Evolutionary conservation across 1,140 invertebrate genomes (phyloP), one percentile per base, ranked within the genome.

Genomic region (Conus ventricosus): DNA sequence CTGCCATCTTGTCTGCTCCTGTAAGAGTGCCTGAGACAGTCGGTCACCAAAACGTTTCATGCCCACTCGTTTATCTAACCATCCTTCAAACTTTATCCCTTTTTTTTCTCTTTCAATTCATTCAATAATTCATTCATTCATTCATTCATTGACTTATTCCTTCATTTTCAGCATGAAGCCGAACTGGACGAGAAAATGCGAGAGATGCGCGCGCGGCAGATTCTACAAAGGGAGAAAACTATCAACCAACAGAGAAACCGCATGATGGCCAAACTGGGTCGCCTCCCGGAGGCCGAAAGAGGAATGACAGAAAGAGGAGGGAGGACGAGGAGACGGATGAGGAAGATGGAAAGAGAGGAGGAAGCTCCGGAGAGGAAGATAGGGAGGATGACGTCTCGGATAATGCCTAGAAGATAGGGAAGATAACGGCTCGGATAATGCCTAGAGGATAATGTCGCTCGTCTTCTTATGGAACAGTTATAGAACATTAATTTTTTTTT

Each of bases 141-240:
- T 57, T 13, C 15, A 60, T 60, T 8, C 15, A 60, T 4, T 15
- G 8, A 60, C 15, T 8, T 60, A 60, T 80, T 39, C 39, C 4
- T 80, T 39, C 39, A 51, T 80, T 39, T 80, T 6, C n/a, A 88
- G 55, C 75, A 60, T 11, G 87, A 88, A 27, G 71, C n/a, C 0
- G 67, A 85, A 20, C 8, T 88, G 1, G 88, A 88, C 63, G 53
- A 60, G 25, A 63, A 57, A 71, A 76, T 85, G 20, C 67, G 63
- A 55, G 84, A 88, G n/a, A 23, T 76, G 83, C 51, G 84, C 25
- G 39, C 54, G 23, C 60, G 53, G 25, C 88, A 84, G 20, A 75
- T 88, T 71, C 23, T 76, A 23, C 80, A 84, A 82, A 88, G 88
- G 82, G 88, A 88, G 88, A 88, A 27, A 85, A 88, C 88, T 57